phyloP scores from a whole-genome alignment of 2,113 vertebrate species.

The Heteronetta atricapilla region DNA sequence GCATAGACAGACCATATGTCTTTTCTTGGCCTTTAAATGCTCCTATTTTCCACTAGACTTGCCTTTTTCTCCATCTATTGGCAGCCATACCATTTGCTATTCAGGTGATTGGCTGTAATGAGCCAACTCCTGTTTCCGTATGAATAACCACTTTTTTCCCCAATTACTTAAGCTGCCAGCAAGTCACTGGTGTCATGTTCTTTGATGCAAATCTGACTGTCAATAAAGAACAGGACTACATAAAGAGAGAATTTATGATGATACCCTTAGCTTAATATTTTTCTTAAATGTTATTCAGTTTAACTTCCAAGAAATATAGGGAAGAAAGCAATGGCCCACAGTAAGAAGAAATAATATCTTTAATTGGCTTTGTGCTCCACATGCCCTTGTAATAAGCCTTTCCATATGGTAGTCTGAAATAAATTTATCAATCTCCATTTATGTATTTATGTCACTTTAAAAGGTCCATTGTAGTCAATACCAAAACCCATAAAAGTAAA shows the following conservation, averaged over 20 bases:
- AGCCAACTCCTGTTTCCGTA: constrained; percentile 67
- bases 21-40: constrained; percentile 74
- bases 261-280: constrained; percentile 34
- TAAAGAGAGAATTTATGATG: constrained; percentile 17
- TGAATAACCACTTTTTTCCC: constrained; percentile 70
- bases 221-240: constrained; percentile 23
- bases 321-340: constrained; percentile 30
- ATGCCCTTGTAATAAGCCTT: constrained; percentile 59
- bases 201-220: constrained; percentile 64
- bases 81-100: constrained; percentile 71
- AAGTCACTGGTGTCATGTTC: constrained; percentile 67
- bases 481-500: constrained; percentile 27
- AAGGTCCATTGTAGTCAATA: constrained; percentile 51
- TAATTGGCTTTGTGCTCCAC: constrained; percentile 70
- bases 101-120: constrained; percentile 73
- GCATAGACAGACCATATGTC: constrained; percentile 72
- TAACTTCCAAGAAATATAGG: constrained; percentile 1
- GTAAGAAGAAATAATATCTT: constrained; percentile 52
- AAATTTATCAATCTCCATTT: constrained; percentile 60
- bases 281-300: constrained; percentile 16
- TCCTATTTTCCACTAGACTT: constrained; percentile 75
- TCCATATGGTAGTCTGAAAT: constrained; percentile 67
- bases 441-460: constrained; percentile 55
- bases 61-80: constrained; percentile 73
- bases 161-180: constrained; percentile 71